phyloP scores from a whole-genome alignment of 2,797 vertebrate species.

The Apogon talboti region DNA sequence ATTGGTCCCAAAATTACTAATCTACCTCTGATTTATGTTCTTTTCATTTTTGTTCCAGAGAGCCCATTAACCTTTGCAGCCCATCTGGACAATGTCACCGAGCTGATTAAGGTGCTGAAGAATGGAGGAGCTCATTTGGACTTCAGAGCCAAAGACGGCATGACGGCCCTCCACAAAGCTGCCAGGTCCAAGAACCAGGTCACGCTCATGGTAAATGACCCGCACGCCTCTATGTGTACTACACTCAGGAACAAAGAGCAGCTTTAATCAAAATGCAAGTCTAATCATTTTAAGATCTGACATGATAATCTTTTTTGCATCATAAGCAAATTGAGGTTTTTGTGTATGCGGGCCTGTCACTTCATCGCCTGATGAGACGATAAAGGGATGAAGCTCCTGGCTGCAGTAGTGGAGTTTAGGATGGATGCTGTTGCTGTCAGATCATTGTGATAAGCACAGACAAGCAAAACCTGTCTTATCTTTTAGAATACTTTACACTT shows the following conservation, averaged over 20 bases:
- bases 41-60: conserved; percentile 78
- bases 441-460: not conserved
- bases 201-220: conserved; percentile 85
- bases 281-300: not conserved
- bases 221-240: not conserved
- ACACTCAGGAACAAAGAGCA: too few species aligned
- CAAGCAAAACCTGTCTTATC: not conserved
- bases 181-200: conserved; percentile 88
- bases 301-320: not conserved
- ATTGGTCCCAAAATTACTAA: too few species aligned
- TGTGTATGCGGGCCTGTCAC: not conserved
- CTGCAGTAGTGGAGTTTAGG: not conserved
- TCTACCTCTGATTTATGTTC: not conserved
- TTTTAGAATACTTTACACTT: conserved; percentile 2
- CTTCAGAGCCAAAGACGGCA: conserved; percentile 93
- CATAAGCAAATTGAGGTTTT: not conserved
- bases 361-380: not conserved
- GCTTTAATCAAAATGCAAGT: too few species aligned
- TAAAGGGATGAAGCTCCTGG: conserved; percentile 1
- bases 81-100: conserved; percentile 86
- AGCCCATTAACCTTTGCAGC: conserved; percentile 90
- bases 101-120: conserved; percentile 89
- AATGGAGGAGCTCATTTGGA: conserved; percentile 95
- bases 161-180: conserved; percentile 95
- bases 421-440: not conserved